phyloP scores from a whole-genome alignment of 2,113 vertebrate genomes.

The Gymnobelideus leadbeateri region DNA sequence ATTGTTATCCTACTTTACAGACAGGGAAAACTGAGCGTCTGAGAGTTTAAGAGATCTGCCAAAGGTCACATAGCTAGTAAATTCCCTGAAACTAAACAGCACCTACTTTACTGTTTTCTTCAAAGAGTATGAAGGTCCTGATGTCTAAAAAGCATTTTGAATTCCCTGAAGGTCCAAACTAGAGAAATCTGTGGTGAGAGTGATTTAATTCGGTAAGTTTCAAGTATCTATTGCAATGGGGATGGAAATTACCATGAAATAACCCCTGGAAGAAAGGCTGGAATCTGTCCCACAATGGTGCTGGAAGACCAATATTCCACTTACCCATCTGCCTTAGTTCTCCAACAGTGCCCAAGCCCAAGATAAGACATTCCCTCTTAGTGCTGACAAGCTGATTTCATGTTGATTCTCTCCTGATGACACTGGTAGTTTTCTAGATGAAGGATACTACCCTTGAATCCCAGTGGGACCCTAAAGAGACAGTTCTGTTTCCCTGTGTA shows the following conservation, averaged over 20 bases:
- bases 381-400: slow-evolving; percentile 60
- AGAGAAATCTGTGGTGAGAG: neutral
- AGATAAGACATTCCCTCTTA: neutral
- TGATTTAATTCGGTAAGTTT: neutral
- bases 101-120: neutral
- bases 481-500: slow-evolving; percentile 53
- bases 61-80: neutral
- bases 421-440: slow-evolving; percentile 67
- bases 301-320: neutral
- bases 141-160: neutral
- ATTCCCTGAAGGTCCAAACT: neutral
- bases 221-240: neutral
- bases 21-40: neutral
- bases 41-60: neutral
- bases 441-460: slow-evolving; percentile 57
- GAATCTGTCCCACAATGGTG: neutral
- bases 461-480: neutral
- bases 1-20: neutral
- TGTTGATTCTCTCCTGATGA: slow-evolving; percentile 58
- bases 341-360: neutral
- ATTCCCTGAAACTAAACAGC: neutral
- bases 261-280: neutral
- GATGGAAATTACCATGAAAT: neutral
- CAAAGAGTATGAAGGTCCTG: neutral
- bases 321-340: neutral